phyloP scores from a whole-genome alignment of 2,888 invertebrate species.

The Willowsia nigromaculata region DNA sequence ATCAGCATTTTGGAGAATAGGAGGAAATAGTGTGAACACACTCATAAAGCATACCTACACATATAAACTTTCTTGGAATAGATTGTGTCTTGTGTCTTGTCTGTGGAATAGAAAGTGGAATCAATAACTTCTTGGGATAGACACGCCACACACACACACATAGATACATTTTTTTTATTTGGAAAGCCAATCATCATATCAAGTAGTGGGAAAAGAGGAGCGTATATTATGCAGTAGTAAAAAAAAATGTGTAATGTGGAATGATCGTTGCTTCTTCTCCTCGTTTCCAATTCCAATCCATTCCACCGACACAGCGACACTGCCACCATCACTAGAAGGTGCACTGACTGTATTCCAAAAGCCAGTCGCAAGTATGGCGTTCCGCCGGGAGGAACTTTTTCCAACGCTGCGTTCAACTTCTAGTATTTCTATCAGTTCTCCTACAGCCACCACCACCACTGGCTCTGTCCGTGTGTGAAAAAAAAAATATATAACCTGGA shows the following conservation, averaged over 20 bases:
- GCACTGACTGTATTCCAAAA: conserved; percentile 33
- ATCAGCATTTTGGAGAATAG: too few relatives aligned
- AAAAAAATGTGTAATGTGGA: neutral
- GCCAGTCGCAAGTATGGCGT: conserved; percentile 72
- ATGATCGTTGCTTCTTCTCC: neutral
- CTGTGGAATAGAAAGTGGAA: too few relatives aligned
- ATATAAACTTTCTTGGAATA: too few relatives aligned
- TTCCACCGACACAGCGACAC: too few relatives aligned
- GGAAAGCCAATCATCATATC: too few relatives aligned
- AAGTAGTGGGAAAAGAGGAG: neutral
- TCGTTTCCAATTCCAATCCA: too few relatives aligned
- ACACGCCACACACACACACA: too few relatives aligned
- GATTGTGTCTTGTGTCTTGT: too few relatives aligned
- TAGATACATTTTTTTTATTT: too few relatives aligned
- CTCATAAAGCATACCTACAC: too few relatives aligned
- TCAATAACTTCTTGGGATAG: too few relatives aligned
- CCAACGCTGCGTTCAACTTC: neutral
- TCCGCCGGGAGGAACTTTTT: conserved; percentile 69
- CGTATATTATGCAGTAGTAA: neutral
- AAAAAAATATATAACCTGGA: neutral
- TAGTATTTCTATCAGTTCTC: neutral
- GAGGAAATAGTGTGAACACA: too few relatives aligned
- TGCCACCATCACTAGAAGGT: neutral
- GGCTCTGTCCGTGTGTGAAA: neutral
- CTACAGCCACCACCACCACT: neutral